A percentile compares a stretch with the other conserved stretches of the same genome.
These are phyloP conservation scores for Arctocebus calabarensis DNA, from an alignment of 2,797 vertebrate species.

Conservation along the genomic window DNA sequence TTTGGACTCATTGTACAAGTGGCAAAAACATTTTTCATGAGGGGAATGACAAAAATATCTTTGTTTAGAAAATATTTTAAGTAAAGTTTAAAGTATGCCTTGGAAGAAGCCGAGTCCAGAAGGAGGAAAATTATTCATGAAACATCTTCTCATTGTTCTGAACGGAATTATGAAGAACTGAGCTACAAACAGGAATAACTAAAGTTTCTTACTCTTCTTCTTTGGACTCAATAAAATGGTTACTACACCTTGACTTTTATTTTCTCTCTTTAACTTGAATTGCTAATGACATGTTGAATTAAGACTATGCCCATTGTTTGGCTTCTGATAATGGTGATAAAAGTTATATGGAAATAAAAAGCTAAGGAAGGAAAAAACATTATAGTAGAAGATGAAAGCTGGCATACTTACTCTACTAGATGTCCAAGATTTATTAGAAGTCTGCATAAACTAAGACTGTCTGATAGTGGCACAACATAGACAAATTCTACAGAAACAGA, in stretches of 20 bases:
- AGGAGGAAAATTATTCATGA: background rate
- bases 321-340: background rate
- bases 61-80: background rate
- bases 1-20: background rate
- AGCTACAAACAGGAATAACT: background rate
- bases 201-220: background rate
- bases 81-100: background rate
- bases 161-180: background rate
- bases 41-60: background rate
- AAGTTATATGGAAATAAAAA: background rate
- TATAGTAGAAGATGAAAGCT: background rate
- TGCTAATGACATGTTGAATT: background rate
- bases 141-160: background rate
- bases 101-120: background rate
- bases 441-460: background rate
- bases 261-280: background rate
- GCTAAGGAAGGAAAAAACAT: background rate
- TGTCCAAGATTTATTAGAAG: background rate
- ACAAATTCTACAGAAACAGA: background rate
- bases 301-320: background rate
- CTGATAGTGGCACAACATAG: background rate
- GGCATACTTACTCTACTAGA: background rate
- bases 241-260: background rate
- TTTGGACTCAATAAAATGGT: background rate
- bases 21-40: background rate